Percentiles rank a stretch among this genome's conserved stretches.
phyloP scores from a whole-genome alignment of 2,797 vertebrate species.

The Microctenopoma stevenorrisi region DNA sequence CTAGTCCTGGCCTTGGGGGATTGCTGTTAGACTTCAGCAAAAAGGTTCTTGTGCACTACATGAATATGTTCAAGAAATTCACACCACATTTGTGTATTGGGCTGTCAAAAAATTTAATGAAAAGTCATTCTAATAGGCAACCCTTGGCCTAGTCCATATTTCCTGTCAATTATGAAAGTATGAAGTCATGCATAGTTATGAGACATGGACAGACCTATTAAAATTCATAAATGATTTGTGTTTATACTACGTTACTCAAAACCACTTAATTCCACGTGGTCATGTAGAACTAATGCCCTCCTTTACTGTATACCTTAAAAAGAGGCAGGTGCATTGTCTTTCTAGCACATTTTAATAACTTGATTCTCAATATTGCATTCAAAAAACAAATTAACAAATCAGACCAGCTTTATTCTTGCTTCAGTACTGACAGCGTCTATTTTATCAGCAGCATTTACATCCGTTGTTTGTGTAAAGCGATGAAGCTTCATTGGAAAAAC shows the following conservation, averaged over 20 bases:
- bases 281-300: constrained; percentile 82
- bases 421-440: constrained; percentile 26
- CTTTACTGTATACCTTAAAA: constrained; percentile 59
- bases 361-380: constrained; percentile 19
- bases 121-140: constrained; percentile 99
- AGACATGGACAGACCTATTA: constrained; percentile 93
- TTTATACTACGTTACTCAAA: constrained; percentile 84
- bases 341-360: constrained; percentile 27
- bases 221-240: constrained; percentile 98
- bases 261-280: constrained; percentile 81
- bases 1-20: constrained; percentile 75
- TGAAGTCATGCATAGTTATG: constrained; percentile 99
- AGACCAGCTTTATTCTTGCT: constrained; percentile 15
- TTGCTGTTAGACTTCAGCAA: constrained; percentile 72
- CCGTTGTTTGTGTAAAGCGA: constrained; percentile 73
- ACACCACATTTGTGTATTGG: constrained; percentile 87
- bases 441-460: constrained; percentile 39
- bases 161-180: constrained; percentile 99
- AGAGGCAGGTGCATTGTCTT: constrained; percentile 46
- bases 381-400: constrained; percentile 19
- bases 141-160: constrained; percentile 98
- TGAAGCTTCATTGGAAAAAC: constrained; percentile 60
- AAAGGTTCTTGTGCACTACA: constrained; percentile 83
- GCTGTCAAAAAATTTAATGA: constrained; percentile 99
- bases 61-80: constrained; percentile 87